Percentiles rank a stretch among this genome's conserved stretches.
phyloP scores from a whole-genome alignment of 2,113 vertebrate genomes.

The Lagopus leucura region DNA sequence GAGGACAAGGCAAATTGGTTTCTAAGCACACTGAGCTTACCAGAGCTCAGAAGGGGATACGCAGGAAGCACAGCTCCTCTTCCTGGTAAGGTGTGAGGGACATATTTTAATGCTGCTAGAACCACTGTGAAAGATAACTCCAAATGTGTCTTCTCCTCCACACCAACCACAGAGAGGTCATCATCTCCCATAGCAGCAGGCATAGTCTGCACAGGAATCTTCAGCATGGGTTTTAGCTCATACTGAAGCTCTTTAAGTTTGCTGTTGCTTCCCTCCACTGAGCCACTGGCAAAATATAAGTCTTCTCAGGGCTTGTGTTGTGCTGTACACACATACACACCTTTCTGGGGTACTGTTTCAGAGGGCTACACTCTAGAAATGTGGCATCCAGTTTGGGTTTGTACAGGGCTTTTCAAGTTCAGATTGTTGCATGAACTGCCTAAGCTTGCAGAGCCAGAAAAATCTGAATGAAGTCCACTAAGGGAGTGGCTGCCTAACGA shows the following conservation, averaged over 20 bases:
- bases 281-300: background rate
- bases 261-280: background rate
- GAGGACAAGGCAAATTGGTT: background rate
- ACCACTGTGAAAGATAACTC: background rate
- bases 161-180: background rate
- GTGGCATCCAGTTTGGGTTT: background rate
- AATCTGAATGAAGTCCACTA: background rate
- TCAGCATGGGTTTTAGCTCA: background rate
- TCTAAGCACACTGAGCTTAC: background rate
- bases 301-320: background rate
- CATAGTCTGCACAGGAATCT: background rate
- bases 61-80: background rate
- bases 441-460: background rate
- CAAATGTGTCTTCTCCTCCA: background rate
- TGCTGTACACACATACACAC: no score
- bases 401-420: background rate
- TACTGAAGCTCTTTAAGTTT: background rate
- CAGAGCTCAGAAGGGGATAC: fast-evolving
- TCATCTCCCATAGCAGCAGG: background rate
- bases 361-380: background rate
- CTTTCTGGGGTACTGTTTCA: background rate
- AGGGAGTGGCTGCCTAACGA: background rate
- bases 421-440: background rate
- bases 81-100: background rate
- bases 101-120: background rate